These are phyloP conservation scores for Pachycephala philippinensis DNA, from an alignment of 2,113 vertebrate species.

Conservation along the genomic window DNA sequence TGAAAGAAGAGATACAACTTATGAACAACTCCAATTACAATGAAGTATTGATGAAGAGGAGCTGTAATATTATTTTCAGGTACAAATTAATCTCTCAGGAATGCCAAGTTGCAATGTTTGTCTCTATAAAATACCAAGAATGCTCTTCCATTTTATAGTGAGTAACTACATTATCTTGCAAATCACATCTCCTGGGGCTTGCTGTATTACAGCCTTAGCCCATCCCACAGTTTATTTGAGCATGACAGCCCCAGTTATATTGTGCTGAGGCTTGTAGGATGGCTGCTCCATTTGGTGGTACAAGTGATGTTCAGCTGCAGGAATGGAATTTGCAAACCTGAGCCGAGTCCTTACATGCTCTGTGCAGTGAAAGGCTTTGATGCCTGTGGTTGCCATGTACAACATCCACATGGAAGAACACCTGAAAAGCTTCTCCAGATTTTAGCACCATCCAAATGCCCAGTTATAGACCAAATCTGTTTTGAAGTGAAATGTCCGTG, in stretches of 20 bases:
- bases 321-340: neutral
- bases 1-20: neutral
- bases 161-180: neutral
- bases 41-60: neutral
- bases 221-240: neutral
- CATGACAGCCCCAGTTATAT: neutral
- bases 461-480: neutral
- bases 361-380: neutral
- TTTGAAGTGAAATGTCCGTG: neutral
- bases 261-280: neutral
- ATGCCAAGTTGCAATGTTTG: neutral
- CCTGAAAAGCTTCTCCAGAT: neutral
- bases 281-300: neutral
- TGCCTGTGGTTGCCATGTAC: neutral
- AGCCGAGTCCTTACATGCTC: neutral
- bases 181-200: neutral
- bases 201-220: neutral
- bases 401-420: neutral
- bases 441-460: neutral
- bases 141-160: accelerated
- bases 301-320: neutral
- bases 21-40: neutral
- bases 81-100: neutral
- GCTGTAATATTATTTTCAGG: neutral
- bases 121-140: neutral